Conservation (phyloP, 2,797 vertebrate species). For the Rhabdomys pumilio region DNA sequence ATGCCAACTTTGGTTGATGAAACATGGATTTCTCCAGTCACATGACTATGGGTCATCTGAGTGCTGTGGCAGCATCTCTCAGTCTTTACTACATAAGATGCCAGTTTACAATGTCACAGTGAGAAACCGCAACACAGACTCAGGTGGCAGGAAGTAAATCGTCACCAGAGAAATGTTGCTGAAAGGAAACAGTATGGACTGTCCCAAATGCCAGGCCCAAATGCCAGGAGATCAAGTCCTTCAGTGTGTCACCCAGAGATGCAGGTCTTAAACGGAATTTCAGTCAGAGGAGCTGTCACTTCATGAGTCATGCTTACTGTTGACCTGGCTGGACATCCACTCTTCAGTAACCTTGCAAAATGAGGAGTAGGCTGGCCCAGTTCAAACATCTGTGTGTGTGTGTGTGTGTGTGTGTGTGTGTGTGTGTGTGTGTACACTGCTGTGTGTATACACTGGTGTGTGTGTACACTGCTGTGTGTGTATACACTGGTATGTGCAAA, state of each 20-base stretch:
- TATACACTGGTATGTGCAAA: background rate
- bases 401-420: background rate
- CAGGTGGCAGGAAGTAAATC: background rate
- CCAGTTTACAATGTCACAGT: background rate
- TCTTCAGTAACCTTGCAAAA: slow-evolving; percentile 1
- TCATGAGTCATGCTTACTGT: background rate
- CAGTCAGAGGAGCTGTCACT: slow-evolving; percentile 32
- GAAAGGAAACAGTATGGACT: background rate
- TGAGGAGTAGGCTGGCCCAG: background rate
- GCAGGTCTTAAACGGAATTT: background rate
- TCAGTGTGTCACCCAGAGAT: background rate
- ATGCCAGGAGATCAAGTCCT: background rate
- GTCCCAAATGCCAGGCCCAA: background rate
- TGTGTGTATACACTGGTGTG: too few relatives aligned
- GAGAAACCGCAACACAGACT: background rate
- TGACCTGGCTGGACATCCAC: background rate
- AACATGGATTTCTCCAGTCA: background rate
- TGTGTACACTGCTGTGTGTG: background rate
- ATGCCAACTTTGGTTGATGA: background rate
- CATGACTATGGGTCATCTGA: background rate
- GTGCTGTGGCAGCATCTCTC: background rate
- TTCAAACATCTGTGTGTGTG: background rate
- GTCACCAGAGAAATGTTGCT: background rate
- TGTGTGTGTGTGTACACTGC: background rate
- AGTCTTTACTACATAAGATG: background rate